Percentiles rank a stretch among this genome's conserved stretches.
Evolutionary conservation across 1,140 invertebrate genomes (phyloP).

Genomic region (Argopecten irradians): DNA sequence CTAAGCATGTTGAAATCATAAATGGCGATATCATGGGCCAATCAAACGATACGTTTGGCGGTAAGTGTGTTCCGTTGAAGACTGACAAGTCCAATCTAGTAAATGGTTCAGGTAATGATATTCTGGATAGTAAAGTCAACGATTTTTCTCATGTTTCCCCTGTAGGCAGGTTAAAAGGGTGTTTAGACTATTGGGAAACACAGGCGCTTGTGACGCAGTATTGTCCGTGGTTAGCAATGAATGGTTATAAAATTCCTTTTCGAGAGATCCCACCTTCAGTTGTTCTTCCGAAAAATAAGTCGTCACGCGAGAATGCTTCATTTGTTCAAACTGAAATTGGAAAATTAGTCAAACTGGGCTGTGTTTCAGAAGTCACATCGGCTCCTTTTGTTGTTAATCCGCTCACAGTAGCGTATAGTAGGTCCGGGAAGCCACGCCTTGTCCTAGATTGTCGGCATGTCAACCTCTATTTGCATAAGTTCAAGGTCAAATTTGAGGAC

Average conservation of each 20-base stretch:
- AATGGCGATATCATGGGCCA: too few species aligned
- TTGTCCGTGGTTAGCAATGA: neutral
- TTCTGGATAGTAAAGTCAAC: too few species aligned
- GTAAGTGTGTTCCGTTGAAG: too few species aligned
- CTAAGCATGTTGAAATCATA: too few species aligned
- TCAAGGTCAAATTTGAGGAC: conserved; percentile 34
- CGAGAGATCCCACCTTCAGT: neutral
- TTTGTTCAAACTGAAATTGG: conserved; percentile 27
- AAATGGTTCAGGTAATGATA: neutral
- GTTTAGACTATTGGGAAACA: neutral
- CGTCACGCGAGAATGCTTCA: neutral
- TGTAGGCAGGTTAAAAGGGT: neutral
- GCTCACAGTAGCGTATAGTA: conserved; percentile 31
- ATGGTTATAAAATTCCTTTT: conserved; percentile 35
- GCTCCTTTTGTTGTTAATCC: conserved; percentile 34
- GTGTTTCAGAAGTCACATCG: neutral
- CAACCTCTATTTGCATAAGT: conserved; percentile 24
- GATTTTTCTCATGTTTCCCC: neutral
- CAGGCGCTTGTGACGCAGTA: too few species aligned
- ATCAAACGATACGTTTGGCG: too few species aligned
- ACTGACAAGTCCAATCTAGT: too few species aligned
- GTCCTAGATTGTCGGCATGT: too few species aligned
- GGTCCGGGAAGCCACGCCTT: neutral
- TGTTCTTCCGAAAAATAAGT: conserved; percentile 29
- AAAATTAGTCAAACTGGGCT: neutral